Percentiles rank a stretch among this genome's conserved stretches.
These are phyloP conservation scores for Drosophila anomalata DNA, from an alignment of 2,888 invertebrate genomes.

Conservation along the genomic window DNA sequence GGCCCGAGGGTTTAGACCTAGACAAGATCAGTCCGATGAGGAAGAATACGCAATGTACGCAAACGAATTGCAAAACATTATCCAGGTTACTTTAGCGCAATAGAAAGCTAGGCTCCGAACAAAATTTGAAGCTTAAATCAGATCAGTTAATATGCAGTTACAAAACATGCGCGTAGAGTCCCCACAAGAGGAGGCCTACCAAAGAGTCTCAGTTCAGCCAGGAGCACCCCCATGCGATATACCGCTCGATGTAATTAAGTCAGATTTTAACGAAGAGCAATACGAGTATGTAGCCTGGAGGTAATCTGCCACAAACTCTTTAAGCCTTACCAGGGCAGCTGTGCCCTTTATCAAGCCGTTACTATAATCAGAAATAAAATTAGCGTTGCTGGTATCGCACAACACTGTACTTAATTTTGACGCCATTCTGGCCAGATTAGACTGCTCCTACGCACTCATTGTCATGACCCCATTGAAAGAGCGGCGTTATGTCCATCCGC, in stretches of 20 bases:
- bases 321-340: neutral
- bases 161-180: too few relatives aligned
- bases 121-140: too few relatives aligned
- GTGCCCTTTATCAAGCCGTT: conserved; percentile 2
- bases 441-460: conserved; percentile 1
- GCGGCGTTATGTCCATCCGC: too few relatives aligned
- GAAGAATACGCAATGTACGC: neutral
- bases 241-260: conserved; percentile 6
- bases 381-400: neutral
- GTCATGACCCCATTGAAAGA: conserved; percentile 1
- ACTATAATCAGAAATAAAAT: conserved; percentile 3
- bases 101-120: too few relatives aligned
- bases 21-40: too few relatives aligned
- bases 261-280: neutral
- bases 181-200: neutral
- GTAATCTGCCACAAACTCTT: neutral
- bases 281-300: conserved; percentile 3
- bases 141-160: too few relatives aligned
- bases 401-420: neutral
- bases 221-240: conserved; percentile 3
- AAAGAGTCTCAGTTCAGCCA: conserved; percentile 7
- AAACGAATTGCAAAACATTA: too few relatives aligned
- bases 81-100: too few relatives aligned
- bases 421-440: conserved; percentile 6
- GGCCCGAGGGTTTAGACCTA: too few relatives aligned